phyloP scores from a whole-genome alignment of 2,888 invertebrate genomes.

The Hylaea fasciaria region DNA sequence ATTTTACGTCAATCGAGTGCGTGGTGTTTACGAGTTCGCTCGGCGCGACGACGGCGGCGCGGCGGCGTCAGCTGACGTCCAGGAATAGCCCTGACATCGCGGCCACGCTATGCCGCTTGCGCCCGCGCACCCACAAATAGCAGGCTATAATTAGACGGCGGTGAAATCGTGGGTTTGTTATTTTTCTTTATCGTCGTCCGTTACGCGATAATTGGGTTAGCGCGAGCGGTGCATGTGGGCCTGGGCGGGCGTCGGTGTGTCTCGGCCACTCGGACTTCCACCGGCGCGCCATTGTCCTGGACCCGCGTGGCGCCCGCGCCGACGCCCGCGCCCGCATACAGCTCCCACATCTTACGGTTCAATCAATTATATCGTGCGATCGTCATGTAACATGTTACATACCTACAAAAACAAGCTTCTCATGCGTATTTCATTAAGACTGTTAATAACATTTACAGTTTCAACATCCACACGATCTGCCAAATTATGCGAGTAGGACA shows the following conservation, averaged over 20 bases:
- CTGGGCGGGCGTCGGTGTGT: constrained; percentile 82
- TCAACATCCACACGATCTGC: constrained; percentile 10
- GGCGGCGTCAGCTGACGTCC: constrained; percentile 83
- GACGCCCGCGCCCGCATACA: constrained; percentile 41
- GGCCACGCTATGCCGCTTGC: constrained; percentile 82
- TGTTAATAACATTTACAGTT: constrained; percentile 1
- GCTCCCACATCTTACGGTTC: constrained; percentile 39
- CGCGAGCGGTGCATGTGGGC: constrained; percentile 80
- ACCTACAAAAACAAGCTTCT: constrained; percentile 24
- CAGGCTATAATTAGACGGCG: constrained; percentile 82
- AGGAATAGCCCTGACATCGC: constrained; percentile 84
- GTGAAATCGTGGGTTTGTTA: constrained; percentile 85
- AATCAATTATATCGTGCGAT: constrained; percentile 35
- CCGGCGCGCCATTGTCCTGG: constrained; percentile 68
- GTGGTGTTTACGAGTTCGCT: constrained; percentile 79
- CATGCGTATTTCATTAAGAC: neutral
- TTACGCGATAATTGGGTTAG: constrained; percentile 85
- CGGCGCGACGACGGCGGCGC: constrained; percentile 57
- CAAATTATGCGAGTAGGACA: constrained; percentile 21
- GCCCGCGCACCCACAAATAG: constrained; percentile 84
- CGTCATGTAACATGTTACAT: constrained; percentile 19
- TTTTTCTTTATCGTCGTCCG: constrained; percentile 84
- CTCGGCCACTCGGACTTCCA: constrained; percentile 64
- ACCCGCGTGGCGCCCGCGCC: constrained; percentile 43
- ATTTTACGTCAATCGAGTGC: constrained; percentile 83